These are phyloP conservation scores for Planococcus citri DNA, from an alignment of 1,140 invertebrate species.

Conservation along the genomic window DNA sequence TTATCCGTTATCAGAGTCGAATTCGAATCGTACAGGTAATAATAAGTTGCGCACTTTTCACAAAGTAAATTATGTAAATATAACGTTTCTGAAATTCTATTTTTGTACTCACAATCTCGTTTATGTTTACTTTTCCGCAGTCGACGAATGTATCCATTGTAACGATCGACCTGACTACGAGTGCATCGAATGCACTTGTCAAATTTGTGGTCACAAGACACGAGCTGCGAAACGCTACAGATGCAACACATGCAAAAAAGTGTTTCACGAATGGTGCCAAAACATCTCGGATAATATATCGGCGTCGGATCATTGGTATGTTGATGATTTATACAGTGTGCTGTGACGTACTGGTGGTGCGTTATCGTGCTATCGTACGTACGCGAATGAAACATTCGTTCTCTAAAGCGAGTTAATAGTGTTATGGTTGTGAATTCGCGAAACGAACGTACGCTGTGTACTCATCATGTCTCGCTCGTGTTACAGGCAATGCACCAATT, in stretches of 20 bases:
- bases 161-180: background rate
- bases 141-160: background rate
- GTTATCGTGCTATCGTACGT: background rate
- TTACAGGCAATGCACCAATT: background rate
- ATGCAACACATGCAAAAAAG: background rate
- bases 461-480: background rate
- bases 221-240: background rate
- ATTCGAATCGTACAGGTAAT: background rate
- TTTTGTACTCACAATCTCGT: too few relatives aligned
- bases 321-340: background rate
- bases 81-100: too few relatives aligned
- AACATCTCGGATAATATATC: background rate
- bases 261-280: conserved; percentile 10
- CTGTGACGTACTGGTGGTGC: background rate
- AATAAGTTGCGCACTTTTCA: background rate
- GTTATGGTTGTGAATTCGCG: too few relatives aligned
- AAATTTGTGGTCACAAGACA: background rate
- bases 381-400: too few relatives aligned
- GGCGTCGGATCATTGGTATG: background rate
- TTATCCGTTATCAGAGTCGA: background rate
- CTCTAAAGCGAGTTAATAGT: background rate
- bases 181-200: background rate
- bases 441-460: background rate
- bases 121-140: background rate
- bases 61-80: too few relatives aligned